Evolutionary conservation across 2,797 vertebrate species (phyloP).

Genomic region (Dermochelys coriacea): DNA sequence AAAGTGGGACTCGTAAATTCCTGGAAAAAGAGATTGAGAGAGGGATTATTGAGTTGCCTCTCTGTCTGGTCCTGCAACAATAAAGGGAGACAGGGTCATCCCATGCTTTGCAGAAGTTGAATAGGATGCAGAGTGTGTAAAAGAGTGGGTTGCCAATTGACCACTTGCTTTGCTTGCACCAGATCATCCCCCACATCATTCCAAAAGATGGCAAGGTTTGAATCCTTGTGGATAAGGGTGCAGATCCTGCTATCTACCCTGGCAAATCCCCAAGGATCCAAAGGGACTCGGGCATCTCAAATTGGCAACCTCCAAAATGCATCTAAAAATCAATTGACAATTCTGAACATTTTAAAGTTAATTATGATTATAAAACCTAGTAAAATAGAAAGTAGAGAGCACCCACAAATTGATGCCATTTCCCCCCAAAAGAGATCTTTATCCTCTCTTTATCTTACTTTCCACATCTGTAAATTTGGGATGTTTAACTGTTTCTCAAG

Average conservation of each 20-base stretch:
- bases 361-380: not conserved
- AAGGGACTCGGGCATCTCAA: rapidly evolving
- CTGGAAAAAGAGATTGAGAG: not conserved
- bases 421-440: not conserved
- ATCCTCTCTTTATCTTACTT: rapidly evolving
- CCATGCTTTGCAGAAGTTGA: not conserved
- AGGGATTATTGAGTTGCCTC: not conserved
- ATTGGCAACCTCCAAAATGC: not conserved
- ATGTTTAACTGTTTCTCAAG: not conserved
- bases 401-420: rapidly evolving
- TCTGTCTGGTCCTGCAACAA: not conserved
- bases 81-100: not conserved
- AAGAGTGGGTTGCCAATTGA: not conserved
- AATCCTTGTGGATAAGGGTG: not conserved
- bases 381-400: not conserved
- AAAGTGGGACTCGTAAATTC: not conserved
- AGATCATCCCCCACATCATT: not conserved
- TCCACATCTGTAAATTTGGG: not conserved
- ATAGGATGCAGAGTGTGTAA: not conserved
- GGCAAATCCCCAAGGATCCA: not conserved
- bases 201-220: not conserved
- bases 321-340: rapidly evolving
- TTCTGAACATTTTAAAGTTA: not conserved
- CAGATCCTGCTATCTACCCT: not conserved
- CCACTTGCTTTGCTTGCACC: not conserved